Base-by-base conservation (phyloP, 2,888 invertebrate genomes). In the Acronicta alni region DNA sequence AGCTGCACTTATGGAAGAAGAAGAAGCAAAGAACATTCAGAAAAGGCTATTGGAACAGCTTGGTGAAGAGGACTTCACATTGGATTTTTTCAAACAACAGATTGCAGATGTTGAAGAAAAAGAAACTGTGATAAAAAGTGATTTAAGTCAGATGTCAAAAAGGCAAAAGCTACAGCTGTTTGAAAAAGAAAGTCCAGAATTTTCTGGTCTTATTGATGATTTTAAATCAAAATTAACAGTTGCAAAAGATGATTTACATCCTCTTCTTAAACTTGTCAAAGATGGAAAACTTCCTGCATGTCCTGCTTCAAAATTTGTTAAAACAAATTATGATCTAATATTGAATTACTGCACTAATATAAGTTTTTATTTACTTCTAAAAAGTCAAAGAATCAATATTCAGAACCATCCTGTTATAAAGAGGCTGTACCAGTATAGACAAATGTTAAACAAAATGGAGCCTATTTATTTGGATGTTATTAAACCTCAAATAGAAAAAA, bases 401-500 rank as follows among this genome's bases (percentile, higher is more conserved):
- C 96, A 96, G 79, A 96, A 96, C 75, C 99, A 99, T 94, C 99
- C 99, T n/a, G 96, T 99, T 14, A 95, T 98, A 42, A 97, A 97
- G 84, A 95, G 98, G 66, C 93, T 99, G 51, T 96, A 97, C 60
- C 97, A 98, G 83, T 97, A 97, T 80, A 95, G 96, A 65, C 96
- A 97, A 86, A 93, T 98, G 78, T 89, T 98, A 45, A 95, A 96
- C 66, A 96, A 98, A 91, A 89, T 98, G 71, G 96, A 96, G 71
- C 95, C 96, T 10, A 95, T 96, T 53, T 97, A 96, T 87, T 94
- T 96, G 57, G 95, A 96, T 81, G 91, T 96, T 3, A 94, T 97
- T 32, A 95, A 96, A 77, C 96, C 96, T 18, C 96, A 97, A 89
- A 93, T 97, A 64, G 95, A 96, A 72, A 93, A 95, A 57, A 91